Evolutionary conservation across 1,140 invertebrate genomes (phyloP).

Genomic region (Druon quercuslanigerum): DNA sequence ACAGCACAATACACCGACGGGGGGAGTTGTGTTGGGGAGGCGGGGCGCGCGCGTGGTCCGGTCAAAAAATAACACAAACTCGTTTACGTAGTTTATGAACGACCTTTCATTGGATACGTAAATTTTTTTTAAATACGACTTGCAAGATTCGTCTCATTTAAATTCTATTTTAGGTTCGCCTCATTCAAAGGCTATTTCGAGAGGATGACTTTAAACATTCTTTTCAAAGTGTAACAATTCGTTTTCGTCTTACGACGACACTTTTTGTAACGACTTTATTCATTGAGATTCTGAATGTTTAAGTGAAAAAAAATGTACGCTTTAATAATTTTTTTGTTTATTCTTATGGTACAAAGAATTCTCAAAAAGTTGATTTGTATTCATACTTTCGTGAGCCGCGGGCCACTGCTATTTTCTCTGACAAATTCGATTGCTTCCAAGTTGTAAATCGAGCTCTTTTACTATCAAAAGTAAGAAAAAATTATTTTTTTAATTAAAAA

Average conservation of each 20-base stretch:
- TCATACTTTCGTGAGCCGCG: slow-evolving; percentile 80
- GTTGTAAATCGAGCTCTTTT: slow-evolving; percentile 52
- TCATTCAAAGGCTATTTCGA: not conserved
- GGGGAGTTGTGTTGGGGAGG: no score
- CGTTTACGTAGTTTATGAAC: no score
- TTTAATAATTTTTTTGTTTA: not conserved
- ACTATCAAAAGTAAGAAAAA: not conserved
- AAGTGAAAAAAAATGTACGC: no score
- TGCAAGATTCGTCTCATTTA: not conserved
- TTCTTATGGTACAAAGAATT: slow-evolving; percentile 40
- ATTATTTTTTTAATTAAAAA: not conserved
- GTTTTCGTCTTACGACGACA: not conserved
- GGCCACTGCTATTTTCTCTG: slow-evolving; percentile 78
- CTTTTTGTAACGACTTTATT: not conserved
- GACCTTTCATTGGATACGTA: not conserved
- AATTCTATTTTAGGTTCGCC: slow-evolving; percentile 4
- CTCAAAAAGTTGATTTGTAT: slow-evolving; percentile 77
- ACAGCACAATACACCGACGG: no score
- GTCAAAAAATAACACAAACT: no score
- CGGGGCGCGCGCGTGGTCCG: no score
- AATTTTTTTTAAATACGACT: not conserved
- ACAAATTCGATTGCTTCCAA: slow-evolving; percentile 75
- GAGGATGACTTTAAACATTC: slow-evolving; percentile 5
- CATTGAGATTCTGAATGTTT: no score
- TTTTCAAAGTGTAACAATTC: not conserved